A percentile compares a stretch with the other conserved stretches of the same genome.
Conservation (phyloP, 2,113 vertebrate species). For the Rhodinocichla rosea region DNA sequence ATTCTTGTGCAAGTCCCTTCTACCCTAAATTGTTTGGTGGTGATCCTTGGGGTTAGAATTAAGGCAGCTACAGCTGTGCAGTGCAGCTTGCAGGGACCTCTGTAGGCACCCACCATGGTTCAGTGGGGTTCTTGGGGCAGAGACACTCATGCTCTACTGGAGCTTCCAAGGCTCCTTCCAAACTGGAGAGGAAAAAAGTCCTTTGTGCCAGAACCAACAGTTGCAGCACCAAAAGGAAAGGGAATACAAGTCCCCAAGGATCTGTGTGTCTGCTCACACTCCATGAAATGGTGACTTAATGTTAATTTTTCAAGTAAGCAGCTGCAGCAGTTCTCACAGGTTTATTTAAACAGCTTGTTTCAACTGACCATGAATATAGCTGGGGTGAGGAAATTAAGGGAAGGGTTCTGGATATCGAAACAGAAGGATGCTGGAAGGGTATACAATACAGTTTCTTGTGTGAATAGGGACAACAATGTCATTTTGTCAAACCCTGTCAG, state of each 20-base stretch:
- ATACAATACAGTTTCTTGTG: not conserved
- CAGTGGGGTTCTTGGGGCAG: not conserved
- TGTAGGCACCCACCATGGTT: not conserved
- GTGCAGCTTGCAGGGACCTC: not conserved
- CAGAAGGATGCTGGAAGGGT: not conserved
- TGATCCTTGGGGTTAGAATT: not conserved
- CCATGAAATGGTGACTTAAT: not conserved
- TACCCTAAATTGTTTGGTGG: not conserved
- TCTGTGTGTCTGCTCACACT: not conserved
- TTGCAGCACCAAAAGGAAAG: not conserved
- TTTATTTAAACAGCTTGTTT: not conserved
- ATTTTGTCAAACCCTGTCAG: not conserved
- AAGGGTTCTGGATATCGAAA: not conserved
- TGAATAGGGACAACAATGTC: not conserved
- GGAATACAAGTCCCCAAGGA: not conserved
- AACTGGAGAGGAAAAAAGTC: not conserved
- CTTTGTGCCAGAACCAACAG: not conserved
- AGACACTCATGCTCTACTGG: not conserved
- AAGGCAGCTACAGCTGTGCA: not conserved
- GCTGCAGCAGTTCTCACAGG: not conserved
- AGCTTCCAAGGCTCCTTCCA: not conserved
- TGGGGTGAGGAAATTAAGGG: not conserved
- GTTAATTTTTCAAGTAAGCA: not conserved
- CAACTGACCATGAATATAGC: not conserved
- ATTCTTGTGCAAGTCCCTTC: fast-evolving